phyloP scores from a whole-genome alignment of 2,888 invertebrate genomes.

The Druceiella hillmani region DNA sequence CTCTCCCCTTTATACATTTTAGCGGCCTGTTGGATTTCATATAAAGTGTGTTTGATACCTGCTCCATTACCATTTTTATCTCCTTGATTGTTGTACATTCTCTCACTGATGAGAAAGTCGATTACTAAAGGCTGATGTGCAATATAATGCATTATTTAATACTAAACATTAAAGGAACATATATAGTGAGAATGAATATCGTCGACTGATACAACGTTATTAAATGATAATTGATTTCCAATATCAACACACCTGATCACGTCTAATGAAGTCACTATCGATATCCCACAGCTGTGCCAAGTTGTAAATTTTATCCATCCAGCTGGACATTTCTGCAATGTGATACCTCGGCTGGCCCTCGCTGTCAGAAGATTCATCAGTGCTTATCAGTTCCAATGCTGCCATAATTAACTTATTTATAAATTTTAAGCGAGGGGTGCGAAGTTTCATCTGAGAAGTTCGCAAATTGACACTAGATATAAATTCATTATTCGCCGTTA shows the following conservation, averaged over 20 bases:
- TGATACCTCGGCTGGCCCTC: constrained; percentile 43
- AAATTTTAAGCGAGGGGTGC: constrained; percentile 64
- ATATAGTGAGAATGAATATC: too few relatives aligned
- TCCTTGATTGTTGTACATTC: too few relatives aligned
- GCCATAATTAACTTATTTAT: constrained; percentile 67
- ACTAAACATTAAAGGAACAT: too few relatives aligned
- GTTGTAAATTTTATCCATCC: constrained; percentile 68
- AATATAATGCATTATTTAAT: too few relatives aligned
- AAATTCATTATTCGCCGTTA: constrained; percentile 35
- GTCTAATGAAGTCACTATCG: constrained; percentile 64
- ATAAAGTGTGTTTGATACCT: too few relatives aligned
- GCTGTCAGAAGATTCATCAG: constrained; percentile 51
- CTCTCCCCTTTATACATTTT: too few relatives aligned
- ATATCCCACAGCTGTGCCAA: constrained; percentile 75
- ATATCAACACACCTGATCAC: constrained; percentile 61
- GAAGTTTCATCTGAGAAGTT: constrained; percentile 62
- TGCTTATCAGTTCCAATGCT: constrained; percentile 67
- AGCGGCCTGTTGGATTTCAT: too few relatives aligned
- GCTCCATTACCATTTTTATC: too few relatives aligned
- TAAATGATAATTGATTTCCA: neutral
- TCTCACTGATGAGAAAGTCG: too few relatives aligned
- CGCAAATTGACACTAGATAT: constrained; percentile 55
- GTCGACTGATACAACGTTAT: neutral
- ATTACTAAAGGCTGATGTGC: too few relatives aligned
- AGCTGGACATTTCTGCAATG: constrained; percentile 43